Conservation (phyloP, 1,140 invertebrate genomes). For the Caenorhabditis brenneri region DNA sequence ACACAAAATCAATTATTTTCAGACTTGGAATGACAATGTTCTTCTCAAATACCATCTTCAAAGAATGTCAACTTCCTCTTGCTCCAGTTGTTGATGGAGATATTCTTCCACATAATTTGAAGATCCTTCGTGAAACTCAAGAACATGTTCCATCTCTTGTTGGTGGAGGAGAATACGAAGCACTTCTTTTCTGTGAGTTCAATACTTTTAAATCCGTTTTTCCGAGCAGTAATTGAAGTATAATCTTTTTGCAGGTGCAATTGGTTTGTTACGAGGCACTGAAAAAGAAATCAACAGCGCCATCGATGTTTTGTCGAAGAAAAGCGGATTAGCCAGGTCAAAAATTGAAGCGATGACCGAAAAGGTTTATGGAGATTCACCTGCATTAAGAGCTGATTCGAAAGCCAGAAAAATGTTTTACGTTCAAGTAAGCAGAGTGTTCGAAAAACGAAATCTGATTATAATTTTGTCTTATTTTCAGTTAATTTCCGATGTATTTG, state of each 20-base stretch:
- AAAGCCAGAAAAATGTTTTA: constrained; percentile 35
- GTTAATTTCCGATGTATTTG: constrained; percentile 17
- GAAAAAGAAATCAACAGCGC: constrained; percentile 37
- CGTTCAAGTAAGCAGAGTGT: not conserved
- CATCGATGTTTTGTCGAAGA: constrained; percentile 33
- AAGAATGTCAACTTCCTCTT: constrained; percentile 75
- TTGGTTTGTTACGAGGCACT: constrained; percentile 1
- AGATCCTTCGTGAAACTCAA: constrained; percentile 50
- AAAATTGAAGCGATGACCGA: constrained; percentile 26
- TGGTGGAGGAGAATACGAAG: constrained; percentile 52
- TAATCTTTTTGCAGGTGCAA: not conserved
- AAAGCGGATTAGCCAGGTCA: constrained; percentile 15
- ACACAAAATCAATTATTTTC: not conserved
- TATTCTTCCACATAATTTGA: constrained; percentile 76
- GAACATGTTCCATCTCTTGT: constrained; percentile 46
- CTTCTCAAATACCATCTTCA: constrained; percentile 44
- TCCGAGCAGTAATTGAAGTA: constrained; percentile 20
- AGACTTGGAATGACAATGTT: constrained; percentile 56
- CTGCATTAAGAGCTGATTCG: not conserved
- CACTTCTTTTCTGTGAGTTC: constrained; percentile 56
- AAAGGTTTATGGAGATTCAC: constrained; percentile 23
- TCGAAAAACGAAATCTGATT: no score
- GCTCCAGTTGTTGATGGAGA: constrained; percentile 89
- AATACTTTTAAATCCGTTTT: not conserved
- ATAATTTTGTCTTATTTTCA: no score